These are phyloP conservation scores for Agelaius phoeniceus DNA, from an alignment of 2,113 vertebrate species.

Conservation along the genomic window DNA sequence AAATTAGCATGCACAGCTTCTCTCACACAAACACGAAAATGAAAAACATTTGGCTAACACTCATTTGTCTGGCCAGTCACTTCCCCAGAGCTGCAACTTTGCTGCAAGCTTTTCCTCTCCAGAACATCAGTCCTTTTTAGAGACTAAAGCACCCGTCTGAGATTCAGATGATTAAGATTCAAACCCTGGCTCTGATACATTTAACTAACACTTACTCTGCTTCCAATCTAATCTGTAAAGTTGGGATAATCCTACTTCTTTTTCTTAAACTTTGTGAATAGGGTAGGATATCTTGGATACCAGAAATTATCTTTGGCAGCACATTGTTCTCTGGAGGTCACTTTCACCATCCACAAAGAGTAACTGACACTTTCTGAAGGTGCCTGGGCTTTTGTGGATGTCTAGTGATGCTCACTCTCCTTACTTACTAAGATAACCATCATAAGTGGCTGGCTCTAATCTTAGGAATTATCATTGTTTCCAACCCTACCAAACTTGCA, in stretches of 20 bases:
- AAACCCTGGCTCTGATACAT: background rate
- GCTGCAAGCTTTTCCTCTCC: background rate
- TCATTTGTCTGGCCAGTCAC: background rate
- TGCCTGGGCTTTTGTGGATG: background rate
- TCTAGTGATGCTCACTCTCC: background rate
- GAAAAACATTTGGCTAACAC: conserved; percentile 18
- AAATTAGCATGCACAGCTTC: background rate
- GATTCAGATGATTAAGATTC: background rate
- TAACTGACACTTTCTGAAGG: background rate
- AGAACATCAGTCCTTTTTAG: background rate
- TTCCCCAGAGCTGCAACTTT: background rate
- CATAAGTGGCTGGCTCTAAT: background rate
- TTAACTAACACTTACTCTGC: background rate
- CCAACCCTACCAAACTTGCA: background rate
- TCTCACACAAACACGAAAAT: background rate
- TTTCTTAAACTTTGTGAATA: background rate
- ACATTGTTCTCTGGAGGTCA: background rate
- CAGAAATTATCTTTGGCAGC: background rate
- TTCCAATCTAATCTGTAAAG: background rate
- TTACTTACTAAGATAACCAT: background rate
- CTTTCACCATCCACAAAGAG: background rate
- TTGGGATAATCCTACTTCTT: background rate
- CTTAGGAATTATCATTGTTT: background rate
- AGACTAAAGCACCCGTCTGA: background rate
- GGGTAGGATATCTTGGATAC: background rate